phyloP scores from a whole-genome alignment of 2,113 vertebrate species.

The Rhizomys pruinosus region DNA sequence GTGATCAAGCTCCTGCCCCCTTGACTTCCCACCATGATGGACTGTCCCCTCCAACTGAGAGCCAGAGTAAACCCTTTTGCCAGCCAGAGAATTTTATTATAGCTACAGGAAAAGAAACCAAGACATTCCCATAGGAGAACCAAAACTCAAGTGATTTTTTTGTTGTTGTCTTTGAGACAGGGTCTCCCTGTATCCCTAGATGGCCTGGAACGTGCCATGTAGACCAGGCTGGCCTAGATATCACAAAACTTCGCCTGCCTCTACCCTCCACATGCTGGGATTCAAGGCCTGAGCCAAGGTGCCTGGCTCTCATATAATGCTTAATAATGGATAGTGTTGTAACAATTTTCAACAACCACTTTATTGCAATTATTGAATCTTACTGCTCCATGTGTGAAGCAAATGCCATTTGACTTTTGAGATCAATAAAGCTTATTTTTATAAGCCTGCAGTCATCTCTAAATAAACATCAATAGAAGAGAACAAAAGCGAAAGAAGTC shows the following conservation, averaged over 20 bases:
- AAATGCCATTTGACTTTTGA: background rate
- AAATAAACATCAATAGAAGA: background rate
- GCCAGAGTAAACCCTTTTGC: background rate
- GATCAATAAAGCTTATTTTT: background rate
- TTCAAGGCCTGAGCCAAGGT: no score
- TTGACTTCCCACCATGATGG: background rate
- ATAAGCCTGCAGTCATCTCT: background rate
- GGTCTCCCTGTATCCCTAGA: no score
- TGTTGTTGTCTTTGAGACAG: no score
- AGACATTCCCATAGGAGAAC: background rate
- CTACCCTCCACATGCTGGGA: no score
- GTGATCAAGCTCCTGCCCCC: no score
- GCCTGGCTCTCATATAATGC: no score
- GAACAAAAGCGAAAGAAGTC: background rate
- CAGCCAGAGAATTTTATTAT: background rate
- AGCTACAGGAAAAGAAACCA: background rate
- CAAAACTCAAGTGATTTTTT: background rate
- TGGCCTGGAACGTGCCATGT: no score
- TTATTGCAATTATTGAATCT: background rate
- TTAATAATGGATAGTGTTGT: no score
- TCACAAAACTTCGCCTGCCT: no score
- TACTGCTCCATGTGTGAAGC: background rate
- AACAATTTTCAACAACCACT: background rate
- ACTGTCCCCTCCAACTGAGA: no score
- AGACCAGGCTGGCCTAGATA: no score